Base-by-base conservation (phyloP, 2,888 invertebrate species). In the Lydus trimaculatus region DNA sequence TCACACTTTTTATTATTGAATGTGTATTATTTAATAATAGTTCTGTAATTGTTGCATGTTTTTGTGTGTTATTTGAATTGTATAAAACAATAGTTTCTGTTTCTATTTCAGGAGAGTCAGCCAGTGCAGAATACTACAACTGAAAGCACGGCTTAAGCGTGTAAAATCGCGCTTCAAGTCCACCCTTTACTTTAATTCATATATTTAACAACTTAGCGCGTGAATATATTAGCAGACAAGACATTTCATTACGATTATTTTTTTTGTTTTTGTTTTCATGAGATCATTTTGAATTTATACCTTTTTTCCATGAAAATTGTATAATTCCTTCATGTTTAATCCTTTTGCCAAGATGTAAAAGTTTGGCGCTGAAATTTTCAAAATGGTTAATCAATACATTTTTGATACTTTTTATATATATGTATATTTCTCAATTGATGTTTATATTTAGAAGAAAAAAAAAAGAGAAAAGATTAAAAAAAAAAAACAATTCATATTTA, bases 91-190 rank as follows among this genome's bases (percentile, higher is more conserved):
- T 5, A 13, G 7, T 56, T 23, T 56, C 56, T 56, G 15, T 71
- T 78, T 76, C 78, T 75, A 66, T 84, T 84, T n/a, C 84, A 88
- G 87, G 88, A 88, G 73, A 86, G 86, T 81, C 89, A 89, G 82
- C 86, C 88, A 79, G 88, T 88, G 84, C 88, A 89, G 84, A 89
- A 88, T 81, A 88, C 88, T 80, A 86, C 88, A 78, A 87, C 88
- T 72, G 89, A 89, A 84, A 89, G 89, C 87, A 88, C 87, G 84
- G 89, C 89, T 86, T 89, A 88, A 82, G 79, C 80, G 80, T 77
- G 23, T 76, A 69, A 61, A 71, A 78, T 77, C 79, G 80, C 77
- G n/a, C n/a, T n/a, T 78, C 75, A 75, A 82, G 79, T 79, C 79
- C 77, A 79, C 76, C 78, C 72, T 73, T 74, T 79, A 78, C 77